A percentile compares a stretch with the other conserved stretches of the same genome.
Evolutionary conservation across 1,140 invertebrate species (phyloP).

Genomic region (Heliconius melpomene): DNA sequence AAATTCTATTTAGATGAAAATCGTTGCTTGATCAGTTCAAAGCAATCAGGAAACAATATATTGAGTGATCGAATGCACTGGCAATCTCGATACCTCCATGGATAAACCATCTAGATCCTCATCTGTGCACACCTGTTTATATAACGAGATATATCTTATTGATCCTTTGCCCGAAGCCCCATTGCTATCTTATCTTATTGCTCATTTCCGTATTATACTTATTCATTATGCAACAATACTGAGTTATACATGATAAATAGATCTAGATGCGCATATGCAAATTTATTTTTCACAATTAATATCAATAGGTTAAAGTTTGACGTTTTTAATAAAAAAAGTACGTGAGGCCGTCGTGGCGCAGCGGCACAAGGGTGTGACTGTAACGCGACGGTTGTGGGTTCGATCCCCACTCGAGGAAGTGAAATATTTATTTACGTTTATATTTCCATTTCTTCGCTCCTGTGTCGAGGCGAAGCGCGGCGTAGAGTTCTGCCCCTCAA

Average conservation of each 20-base stretch:
- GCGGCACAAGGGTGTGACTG: too few species aligned
- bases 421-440: too few species aligned
- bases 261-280: neutral
- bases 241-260: neutral
- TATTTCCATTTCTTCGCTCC: too few species aligned
- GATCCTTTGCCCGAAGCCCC: constrained; percentile 31
- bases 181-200: constrained; percentile 34
- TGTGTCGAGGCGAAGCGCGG: too few species aligned
- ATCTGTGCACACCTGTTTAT: constrained; percentile 36
- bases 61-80: constrained; percentile 54
- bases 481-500: too few species aligned
- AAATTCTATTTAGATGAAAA: constrained; percentile 72
- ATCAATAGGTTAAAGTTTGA: neutral
- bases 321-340: too few species aligned
- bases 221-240: neutral
- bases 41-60: constrained; percentile 65
- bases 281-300: neutral
- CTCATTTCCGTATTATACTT: constrained; percentile 31
- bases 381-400: too few species aligned
- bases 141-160: constrained; percentile 43
- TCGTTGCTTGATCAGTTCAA: constrained; percentile 54
- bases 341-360: too few species aligned
- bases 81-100: constrained; percentile 44
- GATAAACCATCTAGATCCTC: constrained; percentile 37
- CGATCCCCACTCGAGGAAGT: too few species aligned